A percentile compares a stretch with the other conserved stretches of the same genome.
Conservation (phyloP, 2,113 vertebrate genomes). For the Hemibagrus wyckioides region DNA sequence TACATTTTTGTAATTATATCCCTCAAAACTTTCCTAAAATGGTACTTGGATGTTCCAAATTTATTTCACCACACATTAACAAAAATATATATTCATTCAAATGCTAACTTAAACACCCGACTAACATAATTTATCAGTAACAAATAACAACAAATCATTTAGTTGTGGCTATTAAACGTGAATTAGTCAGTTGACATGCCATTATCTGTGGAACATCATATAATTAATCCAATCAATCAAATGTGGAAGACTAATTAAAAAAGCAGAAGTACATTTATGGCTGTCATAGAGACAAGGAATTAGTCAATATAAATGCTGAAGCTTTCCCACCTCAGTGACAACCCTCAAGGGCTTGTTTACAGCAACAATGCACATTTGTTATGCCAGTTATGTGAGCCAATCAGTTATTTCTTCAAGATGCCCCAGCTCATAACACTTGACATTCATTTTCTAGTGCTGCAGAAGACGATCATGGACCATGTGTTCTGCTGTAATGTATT, state of each 20-base stretch:
- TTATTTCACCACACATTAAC: background rate
- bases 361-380: constrained; percentile 5
- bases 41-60: background rate
- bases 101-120: background rate
- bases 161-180: background rate
- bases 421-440: background rate
- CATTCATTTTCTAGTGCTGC: background rate
- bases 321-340: background rate
- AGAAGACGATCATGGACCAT: background rate
- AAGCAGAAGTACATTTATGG: background rate
- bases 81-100: background rate
- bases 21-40: no score
- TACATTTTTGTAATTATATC: no score
- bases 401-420: background rate
- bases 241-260: constrained; percentile 13
- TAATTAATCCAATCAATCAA: constrained; percentile 4
- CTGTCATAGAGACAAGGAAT: background rate
- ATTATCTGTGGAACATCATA: constrained; percentile 8
- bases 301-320: background rate
- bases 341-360: background rate
- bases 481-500: background rate
- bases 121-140: background rate
- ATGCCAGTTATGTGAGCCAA: background rate
- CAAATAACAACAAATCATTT: background rate
- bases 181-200: background rate